Percentiles rank a stretch among this genome's conserved stretches.
These are phyloP conservation scores for Xestia c-nigrum DNA, from an alignment of 2,888 invertebrate species.

Conservation along the genomic window DNA sequence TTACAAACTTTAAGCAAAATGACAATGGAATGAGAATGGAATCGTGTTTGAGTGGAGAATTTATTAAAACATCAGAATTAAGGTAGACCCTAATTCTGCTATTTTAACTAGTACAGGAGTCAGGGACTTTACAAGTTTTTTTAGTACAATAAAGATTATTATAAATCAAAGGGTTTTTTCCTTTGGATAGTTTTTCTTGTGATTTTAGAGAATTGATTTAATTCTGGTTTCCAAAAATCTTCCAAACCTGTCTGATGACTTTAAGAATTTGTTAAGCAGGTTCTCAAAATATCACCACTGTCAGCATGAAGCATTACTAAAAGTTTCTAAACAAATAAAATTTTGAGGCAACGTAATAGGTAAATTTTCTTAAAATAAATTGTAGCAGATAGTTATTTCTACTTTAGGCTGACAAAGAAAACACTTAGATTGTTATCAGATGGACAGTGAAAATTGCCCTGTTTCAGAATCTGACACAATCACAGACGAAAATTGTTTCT, in stretches of 20 bases:
- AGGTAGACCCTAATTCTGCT: too few species aligned
- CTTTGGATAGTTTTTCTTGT: neutral
- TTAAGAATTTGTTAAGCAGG: neutral
- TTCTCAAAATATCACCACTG: neutral
- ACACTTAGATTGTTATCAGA: slow-evolving; percentile 21
- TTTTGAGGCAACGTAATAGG: neutral
- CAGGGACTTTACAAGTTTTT: too few species aligned
- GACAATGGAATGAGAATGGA: too few species aligned
- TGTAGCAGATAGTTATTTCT: neutral
- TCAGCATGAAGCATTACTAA: neutral
- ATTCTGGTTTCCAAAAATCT: neutral
- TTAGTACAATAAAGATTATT: too few species aligned
- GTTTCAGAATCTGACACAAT: slow-evolving; percentile 12
- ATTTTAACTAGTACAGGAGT: too few species aligned
- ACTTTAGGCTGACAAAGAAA: slow-evolving; percentile 16
- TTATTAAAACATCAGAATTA: too few species aligned
- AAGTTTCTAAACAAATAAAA: neutral
- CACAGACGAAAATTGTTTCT: slow-evolving; percentile 30
- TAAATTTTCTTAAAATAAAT: slow-evolving; percentile 8
- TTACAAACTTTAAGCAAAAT: too few species aligned
- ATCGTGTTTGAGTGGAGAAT: too few species aligned
- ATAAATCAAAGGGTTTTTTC: neutral
- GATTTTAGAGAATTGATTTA: neutral
- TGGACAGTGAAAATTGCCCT: slow-evolving; percentile 12
- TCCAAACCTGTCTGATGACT: neutral